These are phyloP conservation scores for Zapornia atra DNA, from an alignment of 2,113 vertebrate species.

Conservation along the genomic window DNA sequence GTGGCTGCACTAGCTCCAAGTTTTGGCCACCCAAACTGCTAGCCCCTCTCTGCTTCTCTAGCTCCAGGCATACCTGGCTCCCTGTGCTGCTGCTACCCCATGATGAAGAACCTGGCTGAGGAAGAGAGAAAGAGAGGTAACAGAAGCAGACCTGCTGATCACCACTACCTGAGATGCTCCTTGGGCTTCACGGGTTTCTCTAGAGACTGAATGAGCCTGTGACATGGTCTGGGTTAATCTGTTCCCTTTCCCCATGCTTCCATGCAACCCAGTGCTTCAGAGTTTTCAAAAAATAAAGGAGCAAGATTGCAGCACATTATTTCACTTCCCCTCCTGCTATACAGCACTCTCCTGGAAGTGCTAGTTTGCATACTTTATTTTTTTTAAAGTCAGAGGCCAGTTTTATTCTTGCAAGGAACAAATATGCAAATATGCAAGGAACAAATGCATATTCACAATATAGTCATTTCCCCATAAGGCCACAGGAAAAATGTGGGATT, in stretches of 20 bases:
- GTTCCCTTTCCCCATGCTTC: not conserved
- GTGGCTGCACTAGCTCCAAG: not conserved
- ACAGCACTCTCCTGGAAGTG: not conserved
- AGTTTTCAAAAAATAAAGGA: not conserved
- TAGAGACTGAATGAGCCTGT: not conserved
- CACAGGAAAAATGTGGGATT: not conserved
- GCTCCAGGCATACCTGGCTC: not conserved
- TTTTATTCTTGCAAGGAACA: not conserved
- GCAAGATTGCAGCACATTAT: not conserved
- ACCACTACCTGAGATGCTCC: not conserved
- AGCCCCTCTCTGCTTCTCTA: not conserved
- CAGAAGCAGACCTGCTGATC: not conserved
- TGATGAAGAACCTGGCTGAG: not conserved
- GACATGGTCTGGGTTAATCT: not conserved
- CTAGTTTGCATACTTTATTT: not conserved
- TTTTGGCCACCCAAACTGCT: not conserved
- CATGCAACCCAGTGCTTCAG: not conserved
- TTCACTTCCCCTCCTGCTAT: not conserved
- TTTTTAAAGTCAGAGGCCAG: not conserved
- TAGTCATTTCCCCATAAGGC: not conserved
- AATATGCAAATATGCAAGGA: not conserved
- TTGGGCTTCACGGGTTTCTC: not conserved
- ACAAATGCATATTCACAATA: not conserved
- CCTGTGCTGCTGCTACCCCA: not conserved
- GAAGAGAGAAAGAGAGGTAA: not conserved